Conservation (phyloP, 2,797 vertebrate species). For the Craterocephalus amniculus region DNA sequence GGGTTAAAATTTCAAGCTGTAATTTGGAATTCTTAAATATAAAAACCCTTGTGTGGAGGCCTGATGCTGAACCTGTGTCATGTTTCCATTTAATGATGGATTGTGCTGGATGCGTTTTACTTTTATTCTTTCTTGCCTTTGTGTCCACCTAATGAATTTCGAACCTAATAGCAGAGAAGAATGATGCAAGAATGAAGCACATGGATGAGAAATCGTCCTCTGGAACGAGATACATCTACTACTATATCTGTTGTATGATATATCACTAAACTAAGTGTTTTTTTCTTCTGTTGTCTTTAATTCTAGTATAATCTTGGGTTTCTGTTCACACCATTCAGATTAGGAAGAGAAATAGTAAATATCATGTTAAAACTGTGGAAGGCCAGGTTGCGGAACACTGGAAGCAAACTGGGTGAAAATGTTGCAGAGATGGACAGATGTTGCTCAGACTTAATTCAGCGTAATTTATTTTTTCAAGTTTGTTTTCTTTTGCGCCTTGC, state of each 20-base stretch:
- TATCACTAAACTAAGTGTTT: not conserved
- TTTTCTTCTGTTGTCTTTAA: not conserved
- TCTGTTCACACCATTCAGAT: no score
- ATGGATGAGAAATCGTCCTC: not conserved
- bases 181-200: not conserved
- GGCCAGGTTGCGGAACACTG: no score
- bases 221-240: not conserved
- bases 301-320: not conserved
- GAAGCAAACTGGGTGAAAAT: no score
- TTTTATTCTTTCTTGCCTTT: not conserved
- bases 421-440: no score
- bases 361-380: no score
- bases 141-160: not conserved
- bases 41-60: not conserved
- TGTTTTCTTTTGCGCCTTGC: no score
- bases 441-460: no score
- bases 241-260: not conserved
- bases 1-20: not conserved
- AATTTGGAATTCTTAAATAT: not conserved
- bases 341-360: no score
- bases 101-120: fast-evolving
- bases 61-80: not conserved
- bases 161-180: not conserved
- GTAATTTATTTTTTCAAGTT: no score
- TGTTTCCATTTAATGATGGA: not conserved